Conservation (phyloP, 2,797 vertebrate species). For the Acrossocheilus wenchowensis region DNA sequence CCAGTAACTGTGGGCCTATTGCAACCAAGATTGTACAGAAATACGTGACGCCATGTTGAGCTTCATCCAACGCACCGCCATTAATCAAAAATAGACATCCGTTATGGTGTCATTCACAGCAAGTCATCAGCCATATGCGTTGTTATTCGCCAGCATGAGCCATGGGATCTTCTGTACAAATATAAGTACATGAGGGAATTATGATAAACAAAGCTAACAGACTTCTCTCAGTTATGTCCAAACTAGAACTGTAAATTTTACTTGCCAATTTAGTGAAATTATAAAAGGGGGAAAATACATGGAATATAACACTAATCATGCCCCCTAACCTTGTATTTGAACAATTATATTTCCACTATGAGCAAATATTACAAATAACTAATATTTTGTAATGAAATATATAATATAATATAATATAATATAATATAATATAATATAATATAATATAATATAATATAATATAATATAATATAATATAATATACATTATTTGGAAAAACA, state of each 20-base stretch:
- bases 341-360: neutral
- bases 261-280: neutral
- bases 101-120: constrained; percentile 42
- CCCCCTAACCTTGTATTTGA: neutral
- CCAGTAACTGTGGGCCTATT: constrained; percentile 30
- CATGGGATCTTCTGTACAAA: constrained; percentile 19
- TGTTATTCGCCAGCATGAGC: constrained; percentile 30
- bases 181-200: constrained; percentile 54
- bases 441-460: no score
- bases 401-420: no score
- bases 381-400: no score
- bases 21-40: constrained; percentile 14
- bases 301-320: neutral
- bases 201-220: constrained; percentile 29
- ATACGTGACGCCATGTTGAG: constrained; percentile 32
- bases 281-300: neutral
- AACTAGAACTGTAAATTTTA: neutral
- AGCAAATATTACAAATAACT: neutral
- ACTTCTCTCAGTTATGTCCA: neutral
- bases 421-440: no score
- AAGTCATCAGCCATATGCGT: constrained; percentile 50
- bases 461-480: no score
- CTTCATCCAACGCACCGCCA: constrained; percentile 23
- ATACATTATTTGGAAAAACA: neutral
- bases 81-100: constrained; percentile 48